Conservation (phyloP, 2,888 invertebrate species). For the Automeris io region DNA sequence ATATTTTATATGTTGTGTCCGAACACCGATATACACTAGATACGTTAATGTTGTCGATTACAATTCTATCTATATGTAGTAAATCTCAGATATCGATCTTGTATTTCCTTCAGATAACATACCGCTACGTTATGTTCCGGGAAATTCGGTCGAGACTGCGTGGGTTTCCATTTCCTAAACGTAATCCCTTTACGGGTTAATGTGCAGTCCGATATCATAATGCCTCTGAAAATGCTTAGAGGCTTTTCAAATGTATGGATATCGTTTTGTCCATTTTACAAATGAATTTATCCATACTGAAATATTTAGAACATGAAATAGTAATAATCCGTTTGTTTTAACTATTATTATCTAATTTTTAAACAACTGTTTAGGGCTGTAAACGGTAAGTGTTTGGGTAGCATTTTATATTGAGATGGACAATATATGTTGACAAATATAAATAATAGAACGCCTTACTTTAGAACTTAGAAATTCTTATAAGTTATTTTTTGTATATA, state of each 20-base stretch:
- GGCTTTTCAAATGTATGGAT: slow-evolving; percentile 5
- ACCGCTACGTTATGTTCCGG: slow-evolving; percentile 21
- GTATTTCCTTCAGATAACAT: slow-evolving; percentile 21
- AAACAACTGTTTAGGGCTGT: too few relatives aligned
- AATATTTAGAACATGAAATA: too few relatives aligned
- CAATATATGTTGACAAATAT: too few relatives aligned
- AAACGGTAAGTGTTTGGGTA: too few relatives aligned
- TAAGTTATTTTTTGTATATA: too few relatives aligned
- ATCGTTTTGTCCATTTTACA: background rate
- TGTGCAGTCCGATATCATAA: slow-evolving; percentile 12
- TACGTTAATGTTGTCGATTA: background rate
- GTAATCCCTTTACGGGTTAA: slow-evolving; percentile 38
- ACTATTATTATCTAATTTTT: too few relatives aligned
- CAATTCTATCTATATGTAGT: background rate
- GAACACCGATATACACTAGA: too few relatives aligned
- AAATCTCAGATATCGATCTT: slow-evolving; percentile 22
- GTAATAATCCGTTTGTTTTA: background rate
- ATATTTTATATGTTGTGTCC: too few relatives aligned
- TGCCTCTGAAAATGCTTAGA: slow-evolving; percentile 5
- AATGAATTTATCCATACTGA: background rate
- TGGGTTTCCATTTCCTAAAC: slow-evolving; percentile 30
- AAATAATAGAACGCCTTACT: too few relatives aligned
- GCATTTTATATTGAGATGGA: too few relatives aligned
- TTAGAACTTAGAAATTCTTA: too few relatives aligned
- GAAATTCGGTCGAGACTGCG: slow-evolving; percentile 25